A percentile compares a stretch with the other conserved stretches of the same genome.
Conservation (phyloP, 2,888 invertebrate genomes). For the Drosophila borealis region DNA sequence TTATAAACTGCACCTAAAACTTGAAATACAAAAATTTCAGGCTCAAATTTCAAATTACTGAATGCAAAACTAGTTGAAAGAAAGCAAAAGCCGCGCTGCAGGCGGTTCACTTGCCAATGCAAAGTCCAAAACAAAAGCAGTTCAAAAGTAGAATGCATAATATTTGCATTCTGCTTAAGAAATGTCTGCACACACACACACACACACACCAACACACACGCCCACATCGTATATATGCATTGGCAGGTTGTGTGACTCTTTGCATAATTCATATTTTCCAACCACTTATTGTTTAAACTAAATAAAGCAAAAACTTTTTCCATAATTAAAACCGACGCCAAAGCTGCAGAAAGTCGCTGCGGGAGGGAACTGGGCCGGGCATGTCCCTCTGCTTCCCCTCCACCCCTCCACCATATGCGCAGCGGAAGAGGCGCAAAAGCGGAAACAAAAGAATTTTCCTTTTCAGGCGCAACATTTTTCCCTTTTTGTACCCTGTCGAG, state of each 20-base stretch:
- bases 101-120: conserved; percentile 42
- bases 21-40: neutral
- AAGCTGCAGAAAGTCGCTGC: conserved; percentile 39
- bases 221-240: conserved; percentile 16
- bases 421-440: conserved; percentile 49
- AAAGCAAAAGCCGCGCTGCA: conserved; percentile 19
- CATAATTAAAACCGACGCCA: conserved; percentile 75
- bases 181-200: conserved; percentile 40
- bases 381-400: no score
- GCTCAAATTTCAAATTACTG: conserved; percentile 54
- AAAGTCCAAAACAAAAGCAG: conserved; percentile 37
- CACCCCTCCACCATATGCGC: conserved; percentile 11
- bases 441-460: conserved; percentile 64
- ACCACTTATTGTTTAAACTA: conserved; percentile 76
- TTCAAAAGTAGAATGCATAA: conserved; percentile 49
- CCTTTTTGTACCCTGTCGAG: conserved; percentile 22
- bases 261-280: conserved; percentile 75
- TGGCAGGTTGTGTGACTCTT: conserved; percentile 47
- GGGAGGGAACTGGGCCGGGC: neutral
- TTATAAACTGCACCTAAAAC: neutral
- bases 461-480: conserved; percentile 51
- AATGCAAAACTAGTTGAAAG: conserved; percentile 51
- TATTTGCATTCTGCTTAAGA: conserved; percentile 71
- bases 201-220: conserved; percentile 4
- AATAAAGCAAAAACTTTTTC: conserved; percentile 79